Evolutionary conservation across 1,140 invertebrate species (phyloP).

Genomic region (Diabrotica undecimpunctata): DNA sequence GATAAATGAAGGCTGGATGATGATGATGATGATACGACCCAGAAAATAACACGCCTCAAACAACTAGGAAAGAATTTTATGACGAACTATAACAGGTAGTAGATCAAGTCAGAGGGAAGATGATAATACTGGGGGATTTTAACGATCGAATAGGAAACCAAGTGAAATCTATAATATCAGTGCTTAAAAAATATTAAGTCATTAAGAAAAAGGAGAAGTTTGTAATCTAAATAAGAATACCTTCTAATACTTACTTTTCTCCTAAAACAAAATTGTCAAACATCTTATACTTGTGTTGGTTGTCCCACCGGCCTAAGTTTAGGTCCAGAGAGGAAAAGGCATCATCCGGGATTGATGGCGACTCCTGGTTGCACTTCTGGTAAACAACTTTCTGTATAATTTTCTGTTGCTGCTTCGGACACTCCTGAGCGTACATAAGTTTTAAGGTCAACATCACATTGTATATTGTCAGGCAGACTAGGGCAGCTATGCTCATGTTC

Average conservation of each 20-base stretch:
- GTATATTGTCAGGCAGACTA: constrained; percentile 62
- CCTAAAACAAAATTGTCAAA: constrained; percentile 72
- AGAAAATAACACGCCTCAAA: too few relatives aligned
- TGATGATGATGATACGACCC: too few relatives aligned
- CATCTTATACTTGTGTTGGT: constrained; percentile 61
- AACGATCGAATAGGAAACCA: too few relatives aligned
- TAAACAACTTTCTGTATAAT: constrained; percentile 26
- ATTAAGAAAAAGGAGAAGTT: too few relatives aligned
- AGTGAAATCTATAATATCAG: too few relatives aligned
- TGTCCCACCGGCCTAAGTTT: constrained; percentile 69
- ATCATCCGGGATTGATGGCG: constrained; percentile 24
- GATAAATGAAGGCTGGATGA: too few relatives aligned
- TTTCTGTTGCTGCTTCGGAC: constrained; percentile 31
- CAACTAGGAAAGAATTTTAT: too few relatives aligned
- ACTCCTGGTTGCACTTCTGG: constrained; percentile 32
- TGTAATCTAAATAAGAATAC: too few relatives aligned
- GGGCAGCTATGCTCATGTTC: constrained; percentile 62
- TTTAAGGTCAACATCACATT: constrained; percentile 68
- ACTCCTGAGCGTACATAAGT: constrained; percentile 57
- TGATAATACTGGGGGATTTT: too few relatives aligned
- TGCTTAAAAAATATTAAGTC: too few relatives aligned
- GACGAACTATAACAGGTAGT: too few relatives aligned
- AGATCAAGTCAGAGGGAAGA: too few relatives aligned
- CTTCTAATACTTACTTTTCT: constrained; percentile 29
- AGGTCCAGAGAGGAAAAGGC: constrained; percentile 59